These are phyloP conservation scores for Sceloporus undulatus DNA, from an alignment of 2,113 vertebrate species.

Conservation along the genomic window DNA sequence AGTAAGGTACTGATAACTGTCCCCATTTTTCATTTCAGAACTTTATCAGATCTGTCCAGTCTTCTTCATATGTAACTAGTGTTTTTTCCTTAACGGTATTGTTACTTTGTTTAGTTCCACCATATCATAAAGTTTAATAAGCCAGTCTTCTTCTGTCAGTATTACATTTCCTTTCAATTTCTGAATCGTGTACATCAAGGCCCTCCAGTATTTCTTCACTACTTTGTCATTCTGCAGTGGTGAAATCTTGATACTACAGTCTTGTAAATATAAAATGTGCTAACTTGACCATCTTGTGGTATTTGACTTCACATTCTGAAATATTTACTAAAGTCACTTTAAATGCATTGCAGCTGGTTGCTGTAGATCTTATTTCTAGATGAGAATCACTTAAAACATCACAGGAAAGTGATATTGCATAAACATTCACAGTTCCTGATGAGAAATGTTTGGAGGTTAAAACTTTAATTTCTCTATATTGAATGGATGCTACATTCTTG, in stretches of 20 bases:
- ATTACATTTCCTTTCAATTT: too few species aligned
- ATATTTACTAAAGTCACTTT: neutral
- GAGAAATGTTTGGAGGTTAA: neutral
- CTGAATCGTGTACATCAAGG: too few species aligned
- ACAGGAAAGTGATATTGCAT: neutral
- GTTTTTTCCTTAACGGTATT: too few species aligned
- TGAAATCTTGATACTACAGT: neutral
- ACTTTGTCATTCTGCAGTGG: neutral
- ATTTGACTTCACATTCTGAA: neutral
- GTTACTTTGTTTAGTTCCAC: too few species aligned
- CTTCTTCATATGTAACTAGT: too few species aligned
- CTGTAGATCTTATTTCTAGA: neutral
- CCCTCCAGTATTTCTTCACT: too few species aligned
- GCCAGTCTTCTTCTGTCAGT: too few species aligned
- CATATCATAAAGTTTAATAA: too few species aligned
- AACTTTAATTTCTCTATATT: neutral
- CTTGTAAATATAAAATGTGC: neutral
- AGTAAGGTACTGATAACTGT: too few species aligned
- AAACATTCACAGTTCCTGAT: neutral
- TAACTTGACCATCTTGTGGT: neutral
- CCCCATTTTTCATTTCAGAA: too few species aligned
- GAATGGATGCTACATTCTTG: neutral
- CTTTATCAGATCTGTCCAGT: too few species aligned
- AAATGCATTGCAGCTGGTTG: neutral
- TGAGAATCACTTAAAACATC: neutral